These are phyloP conservation scores for Polyommatus icarus DNA, from an alignment of 2,888 invertebrate genomes.

Conservation along the genomic window DNA sequence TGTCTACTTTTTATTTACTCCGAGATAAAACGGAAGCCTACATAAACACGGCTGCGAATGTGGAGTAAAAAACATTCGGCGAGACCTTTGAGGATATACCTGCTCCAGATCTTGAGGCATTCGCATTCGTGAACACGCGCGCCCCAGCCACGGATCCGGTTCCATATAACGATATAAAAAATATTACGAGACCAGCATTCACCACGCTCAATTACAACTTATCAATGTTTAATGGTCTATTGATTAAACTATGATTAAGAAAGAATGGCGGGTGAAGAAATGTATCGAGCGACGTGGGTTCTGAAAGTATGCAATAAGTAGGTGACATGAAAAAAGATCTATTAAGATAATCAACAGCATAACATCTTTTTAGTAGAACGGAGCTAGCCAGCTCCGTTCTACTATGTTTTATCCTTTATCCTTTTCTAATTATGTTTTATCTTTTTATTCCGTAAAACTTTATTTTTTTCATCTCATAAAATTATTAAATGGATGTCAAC, in stretches of 20 bases:
- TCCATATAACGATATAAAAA: slow-evolving; percentile 34
- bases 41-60: slow-evolving; percentile 20
- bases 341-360: background rate
- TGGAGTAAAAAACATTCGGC: slow-evolving; percentile 15
- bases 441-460: background rate
- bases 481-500: background rate
- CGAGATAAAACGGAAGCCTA: slow-evolving; percentile 23
- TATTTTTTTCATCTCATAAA: background rate
- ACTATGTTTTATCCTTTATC: too few species aligned
- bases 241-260: slow-evolving; percentile 14
- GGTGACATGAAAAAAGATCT: background rate
- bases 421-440: background rate
- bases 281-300: background rate
- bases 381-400: too few species aligned
- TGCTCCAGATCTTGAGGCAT: slow-evolving; percentile 35
- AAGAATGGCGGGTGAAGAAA: background rate
- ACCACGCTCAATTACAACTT: slow-evolving; percentile 15
- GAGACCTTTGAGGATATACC: slow-evolving; percentile 38
- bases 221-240: slow-evolving; percentile 12
- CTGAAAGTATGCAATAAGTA: background rate
- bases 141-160: slow-evolving; percentile 39
- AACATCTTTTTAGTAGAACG: background rate
- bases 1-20: background rate
- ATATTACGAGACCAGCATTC: slow-evolving; percentile 33
- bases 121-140: slow-evolving; percentile 39